Evolutionary conservation across 2,113 vertebrate species (phyloP), one percentile per base, ranked within the genome.

Genomic region (Catagonus wagneri): DNA sequence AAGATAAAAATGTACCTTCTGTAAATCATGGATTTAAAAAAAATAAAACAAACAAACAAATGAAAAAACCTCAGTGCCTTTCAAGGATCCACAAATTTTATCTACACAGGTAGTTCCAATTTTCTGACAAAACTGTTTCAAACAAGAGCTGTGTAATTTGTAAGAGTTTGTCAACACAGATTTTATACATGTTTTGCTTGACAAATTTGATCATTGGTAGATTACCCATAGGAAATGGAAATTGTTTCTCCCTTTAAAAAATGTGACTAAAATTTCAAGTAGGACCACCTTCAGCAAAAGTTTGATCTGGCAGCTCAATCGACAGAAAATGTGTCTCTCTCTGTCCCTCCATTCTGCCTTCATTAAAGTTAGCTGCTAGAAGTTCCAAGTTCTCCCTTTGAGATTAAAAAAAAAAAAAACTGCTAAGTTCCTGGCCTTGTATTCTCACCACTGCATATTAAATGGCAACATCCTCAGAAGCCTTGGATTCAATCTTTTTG

Each of bases 91-190:
- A 44, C 23, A 71, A 19, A 84, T 68, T 76, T 93, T 71, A 58
- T 9, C 0, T 65, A 16, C 27, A 44, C 2, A 80, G 7, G 25
- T 39, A 54, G 19, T 76, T 84, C 15, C 34, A 17, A 71, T 61
- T 91, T 90, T 93, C 54, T 80, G 76, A 88, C 72, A 80, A 93
- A 63, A 92, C 3, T 25, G 9, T 56, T 92, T 88, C 79, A 96
- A 89, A 91, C 25, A 52, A 72, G 13, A 58, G 3, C 3, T 63
- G 29, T 39, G 19, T 65, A 84, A 85, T 75, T 88, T 63, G 22
- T 63, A 79, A 93, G 32, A 74, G 9, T 76, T 36, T 81, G n/a
- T 78, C 29, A 19, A 44, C 32, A 56, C 17, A 93, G 66, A 76
- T 84, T 56, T 78, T 75, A 83, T 20, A 25, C 39, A 84, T 17